Conservation (phyloP, 1,140 invertebrate genomes). For the fruit fly (Drosophila melanogaster) region Release_6_plus_ISO1_MT NT_037436.4:14613501-14614000, state of each 20-base stretch:
- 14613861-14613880: not conserved
- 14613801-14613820: too few species aligned
- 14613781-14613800: too few species aligned
- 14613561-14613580: slow-evolving; percentile 74
- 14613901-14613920: not conserved
- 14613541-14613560: slow-evolving; percentile 71
- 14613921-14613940: not conserved
- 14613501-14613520: slow-evolving; percentile 24
- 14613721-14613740: slow-evolving; percentile 9
- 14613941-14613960: not conserved
- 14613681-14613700: slow-evolving; percentile 46
- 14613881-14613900: not conserved
- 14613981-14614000: too few species aligned
- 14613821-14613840: too few species aligned
- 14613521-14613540: slow-evolving; percentile 72
- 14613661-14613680: slow-evolving; percentile 13
- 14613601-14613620: slow-evolving; percentile 71
- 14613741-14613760: not conserved
- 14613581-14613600: slow-evolving; percentile 77
- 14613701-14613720: slow-evolving; percentile 44
- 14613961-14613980: too few species aligned
- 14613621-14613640: slow-evolving; percentile 39
- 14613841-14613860: too few species aligned
- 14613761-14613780: too few species aligned
- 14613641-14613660: slow-evolving; percentile 48